Evolutionary conservation across 2,113 vertebrate species (phyloP).

Genomic region (Gopherus evgoodei): DNA sequence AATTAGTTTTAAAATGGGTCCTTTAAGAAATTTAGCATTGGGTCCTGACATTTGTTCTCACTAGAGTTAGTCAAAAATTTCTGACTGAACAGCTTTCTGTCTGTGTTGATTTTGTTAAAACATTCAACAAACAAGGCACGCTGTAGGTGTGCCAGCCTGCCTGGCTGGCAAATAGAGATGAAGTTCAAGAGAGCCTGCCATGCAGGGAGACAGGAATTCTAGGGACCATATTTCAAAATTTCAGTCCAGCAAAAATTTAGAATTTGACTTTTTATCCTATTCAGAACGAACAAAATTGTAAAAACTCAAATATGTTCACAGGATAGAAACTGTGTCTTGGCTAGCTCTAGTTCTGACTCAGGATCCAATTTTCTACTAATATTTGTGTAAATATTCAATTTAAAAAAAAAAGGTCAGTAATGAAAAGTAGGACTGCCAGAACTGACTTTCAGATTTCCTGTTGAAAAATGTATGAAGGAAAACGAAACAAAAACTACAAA

Average conservation of each 20-base stretch:
- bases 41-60: neutral
- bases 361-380: no score
- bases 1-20: neutral
- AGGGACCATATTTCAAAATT: neutral
- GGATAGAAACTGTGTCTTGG: neutral
- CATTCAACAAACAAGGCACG: neutral
- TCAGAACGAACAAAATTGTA: neutral
- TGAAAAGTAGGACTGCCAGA: neutral
- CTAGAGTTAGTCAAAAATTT: neutral
- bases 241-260: neutral
- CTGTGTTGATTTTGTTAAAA: neutral
- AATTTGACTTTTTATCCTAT: neutral
- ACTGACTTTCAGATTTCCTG: neutral
- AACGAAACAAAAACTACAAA: neutral
- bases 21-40: neutral
- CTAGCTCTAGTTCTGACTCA: neutral
- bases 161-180: neutral
- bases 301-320: neutral
- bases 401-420: neutral
- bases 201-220: neutral
- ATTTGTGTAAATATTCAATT: no score
- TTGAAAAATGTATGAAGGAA: neutral
- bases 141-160: neutral
- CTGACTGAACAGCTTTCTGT: neutral
- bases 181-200: neutral